These are phyloP conservation scores for Globodera rostochiensis DNA, from an alignment of 1,140 invertebrate genomes.

Conservation along the genomic window DNA sequence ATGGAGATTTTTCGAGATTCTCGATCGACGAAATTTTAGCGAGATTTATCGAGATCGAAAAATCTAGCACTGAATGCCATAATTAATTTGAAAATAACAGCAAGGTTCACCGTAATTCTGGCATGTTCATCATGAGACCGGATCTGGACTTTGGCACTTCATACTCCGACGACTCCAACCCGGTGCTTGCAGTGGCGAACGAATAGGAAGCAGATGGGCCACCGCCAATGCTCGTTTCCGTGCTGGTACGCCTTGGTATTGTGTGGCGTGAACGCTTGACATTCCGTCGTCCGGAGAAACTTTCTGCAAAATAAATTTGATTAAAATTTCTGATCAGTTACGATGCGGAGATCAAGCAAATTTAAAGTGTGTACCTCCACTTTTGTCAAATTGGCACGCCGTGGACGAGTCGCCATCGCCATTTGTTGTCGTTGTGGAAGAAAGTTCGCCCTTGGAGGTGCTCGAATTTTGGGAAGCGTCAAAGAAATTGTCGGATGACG, in stretches of 20 bases:
- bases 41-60: too few species aligned
- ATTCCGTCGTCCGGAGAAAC: background rate
- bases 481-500: slow-evolving; percentile 5
- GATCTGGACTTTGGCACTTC: background rate
- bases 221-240: background rate
- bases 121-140: background rate
- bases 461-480: slow-evolving; percentile 25
- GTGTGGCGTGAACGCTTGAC: background rate
- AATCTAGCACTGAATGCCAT: background rate
- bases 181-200: slow-evolving; percentile 1
- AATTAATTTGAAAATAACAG: too few species aligned
- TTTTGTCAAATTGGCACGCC: background rate
- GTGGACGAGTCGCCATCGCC: background rate
- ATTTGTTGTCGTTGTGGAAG: slow-evolving; percentile 19
- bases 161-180: background rate
- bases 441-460: background rate
- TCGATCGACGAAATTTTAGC: too few species aligned
- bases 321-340: background rate
- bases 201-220: background rate
- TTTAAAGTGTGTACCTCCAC: background rate
- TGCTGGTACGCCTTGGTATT: background rate
- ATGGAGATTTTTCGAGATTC: too few species aligned
- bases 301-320: slow-evolving; percentile 6
- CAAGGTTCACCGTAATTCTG: background rate
- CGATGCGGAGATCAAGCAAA: too few species aligned